Percentiles rank a stretch among this genome's conserved stretches.
These are phyloP conservation scores for Pyrgilauda ruficollis DNA, from an alignment of 2,113 vertebrate species.

Conservation along the genomic window DNA sequence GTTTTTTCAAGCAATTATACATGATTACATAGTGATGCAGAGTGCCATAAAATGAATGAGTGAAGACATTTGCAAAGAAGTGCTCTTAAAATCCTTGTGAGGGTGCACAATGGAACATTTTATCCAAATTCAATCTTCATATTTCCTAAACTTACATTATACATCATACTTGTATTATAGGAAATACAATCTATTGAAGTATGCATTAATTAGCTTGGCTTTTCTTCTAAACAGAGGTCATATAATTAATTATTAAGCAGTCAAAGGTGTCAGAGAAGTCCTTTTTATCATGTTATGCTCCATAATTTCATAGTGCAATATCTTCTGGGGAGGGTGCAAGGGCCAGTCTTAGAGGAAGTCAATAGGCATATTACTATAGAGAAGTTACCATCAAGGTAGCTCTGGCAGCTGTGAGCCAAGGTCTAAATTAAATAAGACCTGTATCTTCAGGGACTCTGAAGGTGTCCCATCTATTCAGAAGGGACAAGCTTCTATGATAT, in stretches of 20 bases:
- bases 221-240: constrained; percentile 25
- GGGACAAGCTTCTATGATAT: neutral
- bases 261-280: constrained; percentile 22
- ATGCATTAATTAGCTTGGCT: constrained; percentile 50
- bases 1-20: constrained; percentile 54
- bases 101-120: neutral
- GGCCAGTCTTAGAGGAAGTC: neutral
- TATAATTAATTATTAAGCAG: constrained; percentile 43
- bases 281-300: constrained; percentile 35
- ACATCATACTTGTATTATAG: neutral
- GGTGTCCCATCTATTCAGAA: neutral
- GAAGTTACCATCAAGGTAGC: neutral
- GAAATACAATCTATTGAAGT: neutral
- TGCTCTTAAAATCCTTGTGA: constrained; percentile 23
- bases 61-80: constrained; percentile 47
- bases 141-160: constrained; percentile 29
- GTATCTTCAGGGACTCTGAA: neutral
- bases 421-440: neutral
- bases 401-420: neutral
- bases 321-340: neutral
- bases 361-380: neutral
- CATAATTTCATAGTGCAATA: neutral
- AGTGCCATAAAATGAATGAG: constrained; percentile 32
- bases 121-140: neutral
- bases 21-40: constrained; percentile 20